Evolutionary conservation across 2,797 vertebrate species (phyloP).

Genomic region (Halcyon smyrnensis): DNA sequence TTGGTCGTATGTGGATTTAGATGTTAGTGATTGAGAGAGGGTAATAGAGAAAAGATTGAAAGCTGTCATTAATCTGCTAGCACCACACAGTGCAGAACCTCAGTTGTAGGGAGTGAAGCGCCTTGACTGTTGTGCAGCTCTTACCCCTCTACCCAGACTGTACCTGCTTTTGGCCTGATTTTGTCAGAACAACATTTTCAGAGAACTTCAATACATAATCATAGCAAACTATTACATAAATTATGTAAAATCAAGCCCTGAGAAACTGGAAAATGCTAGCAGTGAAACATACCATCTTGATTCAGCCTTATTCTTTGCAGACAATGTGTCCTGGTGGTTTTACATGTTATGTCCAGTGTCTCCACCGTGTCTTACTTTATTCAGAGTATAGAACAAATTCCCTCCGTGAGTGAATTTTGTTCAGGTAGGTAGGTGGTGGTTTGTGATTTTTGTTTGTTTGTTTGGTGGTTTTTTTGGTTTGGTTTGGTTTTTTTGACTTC

Average conservation of each 20-base stretch:
- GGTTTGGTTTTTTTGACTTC: background rate
- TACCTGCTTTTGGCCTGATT: background rate
- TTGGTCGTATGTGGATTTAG: background rate
- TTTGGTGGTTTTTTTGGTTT: background rate
- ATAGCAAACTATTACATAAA: background rate
- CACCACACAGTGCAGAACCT: background rate
- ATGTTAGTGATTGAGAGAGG: background rate
- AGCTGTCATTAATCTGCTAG: background rate
- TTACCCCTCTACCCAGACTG: background rate
- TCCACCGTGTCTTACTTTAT: background rate
- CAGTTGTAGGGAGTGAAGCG: accelerated
- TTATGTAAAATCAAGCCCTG: background rate
- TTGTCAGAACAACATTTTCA: background rate
- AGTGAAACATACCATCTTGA: background rate
- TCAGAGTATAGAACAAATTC: background rate
- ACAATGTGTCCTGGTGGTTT: background rate
- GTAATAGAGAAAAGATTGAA: background rate
- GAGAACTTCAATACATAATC: background rate
- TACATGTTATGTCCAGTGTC: background rate
- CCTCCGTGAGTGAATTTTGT: background rate
- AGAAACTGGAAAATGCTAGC: background rate
- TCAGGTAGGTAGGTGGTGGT: background rate
- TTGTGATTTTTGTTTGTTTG: background rate
- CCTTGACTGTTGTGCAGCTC: background rate
- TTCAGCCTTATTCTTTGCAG: background rate